Base-by-base conservation (phyloP, 37 sponge, comb jelly and placozoan genomes). In the Cliona cf. orientalis region DNA sequence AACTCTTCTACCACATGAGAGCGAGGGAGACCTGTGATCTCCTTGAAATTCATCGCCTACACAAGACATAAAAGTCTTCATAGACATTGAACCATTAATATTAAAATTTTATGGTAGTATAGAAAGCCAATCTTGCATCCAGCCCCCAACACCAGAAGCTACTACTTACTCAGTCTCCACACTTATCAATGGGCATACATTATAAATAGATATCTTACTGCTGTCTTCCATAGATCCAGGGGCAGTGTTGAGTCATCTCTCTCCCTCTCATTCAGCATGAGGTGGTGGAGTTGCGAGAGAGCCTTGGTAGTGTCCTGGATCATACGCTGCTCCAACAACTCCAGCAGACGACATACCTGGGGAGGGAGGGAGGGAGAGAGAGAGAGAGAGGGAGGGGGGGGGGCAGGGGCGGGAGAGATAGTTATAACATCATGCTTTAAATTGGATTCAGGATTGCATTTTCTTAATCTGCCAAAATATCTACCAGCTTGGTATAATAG, bases 171-270 rank as follows among this genome's bases (percentile, higher is more conserved):
- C 17, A 17, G 11, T 11, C 55, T 49, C 11, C 11, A 19, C 17
- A 49, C 14, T 11, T 19, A 49, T 19, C 11, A 19, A 11, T 19
- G 17, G 11, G 17, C 17, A 19, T 5, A 61, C 63, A 61, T n/a
- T 61, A 22, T 6, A 5, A 61, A 12, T 28, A 61, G 22, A 28
- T n/a, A 61, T n/a, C 83, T 74, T 37, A 91, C 91, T 19, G 57
- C 62, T 39, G 72, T 81, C 83, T 89, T 88, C 94, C 94, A 93
- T 5, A 89, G 77, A 59, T 89, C 84, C 11, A 93, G 73, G 29
- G 90, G 90, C 36, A 93, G 78, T 21, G 75, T 76, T 32, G 80
- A 45, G 67, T 84, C 83, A 43, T 89, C 94, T 76, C 89, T 88
- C 67, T 85, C 75, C 33, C 76, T 59, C 66, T 93, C 94, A 1